Percentiles rank a stretch among this genome's conserved stretches.
Conservation (phyloP, 2,888 invertebrate species). For the Lycocerus yunnanus region DNA sequence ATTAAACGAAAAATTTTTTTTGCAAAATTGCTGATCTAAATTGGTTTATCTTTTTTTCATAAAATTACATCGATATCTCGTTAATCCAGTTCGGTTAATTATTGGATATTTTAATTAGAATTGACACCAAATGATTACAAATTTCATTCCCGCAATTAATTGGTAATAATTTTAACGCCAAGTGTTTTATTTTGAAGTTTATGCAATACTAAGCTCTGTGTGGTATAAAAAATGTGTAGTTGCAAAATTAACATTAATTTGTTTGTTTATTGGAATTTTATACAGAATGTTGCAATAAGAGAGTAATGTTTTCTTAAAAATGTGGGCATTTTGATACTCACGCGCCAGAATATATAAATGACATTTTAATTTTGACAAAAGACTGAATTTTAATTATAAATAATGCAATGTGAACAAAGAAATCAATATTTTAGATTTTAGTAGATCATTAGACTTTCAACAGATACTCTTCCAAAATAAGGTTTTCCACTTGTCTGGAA, state of each 20-base stretch:
- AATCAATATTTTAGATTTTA: no score
- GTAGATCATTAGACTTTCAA: no score
- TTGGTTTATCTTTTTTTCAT: neutral
- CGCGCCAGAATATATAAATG: no score
- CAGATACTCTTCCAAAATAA: no score
- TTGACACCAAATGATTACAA: neutral
- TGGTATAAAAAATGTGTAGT: neutral
- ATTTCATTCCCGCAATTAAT: neutral
- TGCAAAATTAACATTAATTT: neutral
- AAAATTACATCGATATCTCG: neutral
- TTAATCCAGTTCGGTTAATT: neutral
- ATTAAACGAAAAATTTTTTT: neutral
- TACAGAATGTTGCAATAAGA: neutral
- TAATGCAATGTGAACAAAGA: no score
- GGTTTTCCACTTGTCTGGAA: no score
- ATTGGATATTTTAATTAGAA: neutral
- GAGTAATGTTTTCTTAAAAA: no score
- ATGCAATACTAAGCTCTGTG: neutral
- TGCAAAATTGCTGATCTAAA: neutral
- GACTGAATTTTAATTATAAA: no score
- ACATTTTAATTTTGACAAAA: no score
- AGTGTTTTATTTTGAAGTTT: neutral
- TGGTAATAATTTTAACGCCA: neutral
- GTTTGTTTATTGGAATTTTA: neutral
- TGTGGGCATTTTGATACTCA: no score